These are phyloP conservation scores for Spea bombifrons DNA, from an alignment of 2,113 vertebrate genomes.

Conservation along the genomic window DNA sequence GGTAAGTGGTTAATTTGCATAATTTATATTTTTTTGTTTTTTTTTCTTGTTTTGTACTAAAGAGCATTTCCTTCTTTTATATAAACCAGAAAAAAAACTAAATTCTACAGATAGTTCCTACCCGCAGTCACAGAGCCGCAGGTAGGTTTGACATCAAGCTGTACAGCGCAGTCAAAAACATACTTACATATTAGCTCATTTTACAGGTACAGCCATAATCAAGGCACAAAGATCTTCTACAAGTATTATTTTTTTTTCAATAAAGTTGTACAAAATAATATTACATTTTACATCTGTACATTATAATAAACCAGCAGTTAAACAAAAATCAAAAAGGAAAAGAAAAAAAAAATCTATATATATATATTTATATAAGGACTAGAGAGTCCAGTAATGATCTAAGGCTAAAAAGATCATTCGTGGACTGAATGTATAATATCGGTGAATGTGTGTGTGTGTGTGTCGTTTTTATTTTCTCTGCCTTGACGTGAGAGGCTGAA, in stretches of 20 bases:
- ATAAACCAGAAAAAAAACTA: conserved; percentile 83
- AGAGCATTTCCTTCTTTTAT: conserved; percentile 80
- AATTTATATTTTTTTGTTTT: conserved; percentile 81
- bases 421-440: conserved; percentile 71
- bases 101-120: conserved; percentile 82
- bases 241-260: conserved; percentile 89
- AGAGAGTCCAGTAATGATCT: conserved; percentile 64
- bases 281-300: conserved; percentile 97
- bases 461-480: conserved; percentile 55
- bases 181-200: conserved; percentile 93
- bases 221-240: conserved; percentile 98
- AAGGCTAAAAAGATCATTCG: conserved; percentile 72
- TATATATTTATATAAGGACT: conserved; percentile 64
- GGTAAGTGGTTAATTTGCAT: conserved; percentile 87
- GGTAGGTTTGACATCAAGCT: conserved; percentile 89
- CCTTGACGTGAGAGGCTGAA: conserved; percentile 63
- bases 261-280: conserved; percentile 98
- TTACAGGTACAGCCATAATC: conserved; percentile 92
- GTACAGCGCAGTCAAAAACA: conserved; percentile 91
- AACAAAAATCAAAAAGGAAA: conserved; percentile 64
- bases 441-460: conserved; percentile 66
- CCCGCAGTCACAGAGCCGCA: conserved; percentile 75
- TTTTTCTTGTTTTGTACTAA: conserved; percentile 75
- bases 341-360: conserved; percentile 62
- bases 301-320: conserved; percentile 87